Conservation (phyloP, 2,113 vertebrate genomes). For the Propithecus coquereli region DNA sequence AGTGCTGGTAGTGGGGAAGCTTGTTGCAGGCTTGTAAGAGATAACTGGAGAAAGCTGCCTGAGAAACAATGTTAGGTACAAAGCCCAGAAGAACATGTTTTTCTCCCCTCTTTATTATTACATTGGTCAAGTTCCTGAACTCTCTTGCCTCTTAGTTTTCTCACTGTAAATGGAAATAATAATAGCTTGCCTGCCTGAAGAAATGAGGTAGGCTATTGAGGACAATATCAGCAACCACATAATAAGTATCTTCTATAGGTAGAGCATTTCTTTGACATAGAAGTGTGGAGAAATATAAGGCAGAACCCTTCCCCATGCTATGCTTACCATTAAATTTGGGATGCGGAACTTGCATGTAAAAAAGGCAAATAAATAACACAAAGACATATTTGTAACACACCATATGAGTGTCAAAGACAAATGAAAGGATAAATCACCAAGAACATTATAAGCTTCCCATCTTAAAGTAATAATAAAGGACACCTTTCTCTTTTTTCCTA, state of each 20-base stretch:
- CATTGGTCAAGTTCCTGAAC: slow-evolving; percentile 1
- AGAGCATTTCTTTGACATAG: not conserved
- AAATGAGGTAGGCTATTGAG: not conserved
- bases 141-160: not conserved
- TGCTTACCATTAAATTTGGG: not conserved
- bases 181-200: not conserved
- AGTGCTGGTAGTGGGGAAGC: not conserved
- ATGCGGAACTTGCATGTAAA: not conserved
- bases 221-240: not conserved
- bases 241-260: not conserved
- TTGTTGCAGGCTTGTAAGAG: slow-evolving; percentile 14
- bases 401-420: not conserved
- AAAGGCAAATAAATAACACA: not conserved
- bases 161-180: not conserved
- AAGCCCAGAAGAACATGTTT: not conserved
- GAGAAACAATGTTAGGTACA: not conserved
- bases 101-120: not conserved
- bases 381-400: not conserved
- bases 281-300: not conserved
- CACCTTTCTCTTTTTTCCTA: not conserved
- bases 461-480: slow-evolving; percentile 10
- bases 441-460: not conserved
- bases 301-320: not conserved
- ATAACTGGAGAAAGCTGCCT: slow-evolving; percentile 6
- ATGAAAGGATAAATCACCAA: not conserved